Conservation (phyloP, 2,113 vertebrate species). For the Apeltes quadracus region DNA sequence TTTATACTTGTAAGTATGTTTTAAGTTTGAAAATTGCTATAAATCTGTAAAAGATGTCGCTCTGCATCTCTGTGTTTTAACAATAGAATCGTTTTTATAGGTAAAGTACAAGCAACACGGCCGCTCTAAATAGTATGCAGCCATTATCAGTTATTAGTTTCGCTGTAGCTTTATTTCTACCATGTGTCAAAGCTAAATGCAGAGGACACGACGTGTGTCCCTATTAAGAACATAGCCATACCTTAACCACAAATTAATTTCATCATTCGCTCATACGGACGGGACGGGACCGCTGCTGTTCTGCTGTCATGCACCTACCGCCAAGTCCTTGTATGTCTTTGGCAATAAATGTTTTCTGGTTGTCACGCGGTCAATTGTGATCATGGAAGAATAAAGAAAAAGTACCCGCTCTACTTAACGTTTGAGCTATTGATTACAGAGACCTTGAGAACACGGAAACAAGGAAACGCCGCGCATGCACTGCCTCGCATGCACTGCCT, state of each 20-base stretch:
- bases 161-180: background rate
- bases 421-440: constrained; percentile 19
- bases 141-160: background rate
- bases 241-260: constrained; percentile 14
- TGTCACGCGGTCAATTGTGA: constrained; percentile 27
- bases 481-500: background rate
- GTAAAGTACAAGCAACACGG: too few species aligned
- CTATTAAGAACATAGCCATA: background rate
- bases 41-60: background rate
- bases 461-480: too few species aligned
- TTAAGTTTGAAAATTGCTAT: background rate
- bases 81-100: background rate
- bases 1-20: too few species aligned
- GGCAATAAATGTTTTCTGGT: too few species aligned
- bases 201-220: constrained; percentile 7
- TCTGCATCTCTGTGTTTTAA: background rate
- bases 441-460: constrained; percentile 69
- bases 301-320: too few species aligned
- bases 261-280: constrained; percentile 14
- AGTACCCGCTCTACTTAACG: constrained; percentile 3
- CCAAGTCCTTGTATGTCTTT: too few species aligned
- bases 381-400: constrained; percentile 1
- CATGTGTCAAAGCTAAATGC: background rate
- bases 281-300: background rate
- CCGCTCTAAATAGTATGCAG: background rate